These are phyloP conservation scores for Cheilosia pagana DNA, from an alignment of 2,888 invertebrate genomes.

Conservation along the genomic window DNA sequence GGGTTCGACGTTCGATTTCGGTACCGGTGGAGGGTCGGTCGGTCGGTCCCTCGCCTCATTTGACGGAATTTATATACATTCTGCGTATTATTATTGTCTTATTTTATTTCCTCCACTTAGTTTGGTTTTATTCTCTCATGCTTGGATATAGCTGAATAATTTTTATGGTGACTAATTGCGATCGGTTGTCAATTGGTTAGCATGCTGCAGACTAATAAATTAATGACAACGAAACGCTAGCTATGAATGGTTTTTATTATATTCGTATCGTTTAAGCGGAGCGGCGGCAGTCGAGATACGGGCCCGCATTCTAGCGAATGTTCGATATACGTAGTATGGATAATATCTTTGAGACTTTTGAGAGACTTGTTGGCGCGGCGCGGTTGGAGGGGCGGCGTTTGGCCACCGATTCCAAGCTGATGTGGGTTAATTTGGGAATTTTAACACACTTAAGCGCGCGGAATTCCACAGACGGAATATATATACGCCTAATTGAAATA, in stretches of 20 bases:
- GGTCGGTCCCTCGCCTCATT: constrained; percentile 31
- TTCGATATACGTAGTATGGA: constrained; percentile 37
- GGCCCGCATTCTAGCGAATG: constrained; percentile 70
- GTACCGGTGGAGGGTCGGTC: constrained; percentile 42
- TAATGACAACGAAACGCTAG: constrained; percentile 77
- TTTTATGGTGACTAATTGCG: constrained; percentile 81
- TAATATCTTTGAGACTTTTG: constrained; percentile 43
- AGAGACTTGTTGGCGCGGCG: constrained; percentile 4
- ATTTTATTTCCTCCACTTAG: constrained; percentile 65
- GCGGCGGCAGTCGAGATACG: constrained; percentile 16
- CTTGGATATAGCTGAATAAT: constrained; percentile 76
- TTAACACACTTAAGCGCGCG: constrained; percentile 58
- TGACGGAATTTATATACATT: constrained; percentile 47
- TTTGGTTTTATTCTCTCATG: constrained; percentile 63
- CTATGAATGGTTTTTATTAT: constrained; percentile 71
- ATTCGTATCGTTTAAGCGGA: constrained; percentile 39
- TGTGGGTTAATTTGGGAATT: constrained; percentile 72
- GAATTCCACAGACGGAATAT: constrained; percentile 56
- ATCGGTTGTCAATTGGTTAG: constrained; percentile 83
- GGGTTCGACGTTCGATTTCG: constrained; percentile 43
- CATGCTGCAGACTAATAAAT: constrained; percentile 83
- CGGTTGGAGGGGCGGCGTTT: constrained; percentile 16
- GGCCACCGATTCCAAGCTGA: constrained; percentile 54
- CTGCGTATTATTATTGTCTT: constrained; percentile 51
- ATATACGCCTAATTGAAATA: constrained; percentile 59